Conservation (phyloP, 1,140 invertebrate species). For the Probaryconus sp. region DNA sequence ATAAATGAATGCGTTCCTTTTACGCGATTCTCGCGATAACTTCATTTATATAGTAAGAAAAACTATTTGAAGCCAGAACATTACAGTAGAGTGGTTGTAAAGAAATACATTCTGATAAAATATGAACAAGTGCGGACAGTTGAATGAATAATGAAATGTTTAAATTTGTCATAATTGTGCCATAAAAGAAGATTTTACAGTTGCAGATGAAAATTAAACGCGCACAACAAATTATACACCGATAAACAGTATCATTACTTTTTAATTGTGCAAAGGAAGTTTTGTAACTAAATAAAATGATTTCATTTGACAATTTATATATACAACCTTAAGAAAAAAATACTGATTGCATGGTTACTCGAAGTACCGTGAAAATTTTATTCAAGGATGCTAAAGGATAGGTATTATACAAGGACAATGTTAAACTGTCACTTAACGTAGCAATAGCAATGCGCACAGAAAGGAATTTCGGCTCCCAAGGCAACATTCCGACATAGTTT, state of each 20-base stretch:
- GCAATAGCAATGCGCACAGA: constrained; percentile 39
- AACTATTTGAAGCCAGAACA: constrained; percentile 25
- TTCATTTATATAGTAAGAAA: constrained; percentile 49
- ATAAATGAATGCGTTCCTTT: constrained; percentile 48
- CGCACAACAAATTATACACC: no score
- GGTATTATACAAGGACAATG: constrained; percentile 39
- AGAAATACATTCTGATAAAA: constrained; percentile 40
- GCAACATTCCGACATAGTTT: constrained; percentile 45
- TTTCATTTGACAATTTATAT: no score
- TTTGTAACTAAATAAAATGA: no score
- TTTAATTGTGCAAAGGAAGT: no score
- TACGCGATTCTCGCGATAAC: constrained; percentile 40
- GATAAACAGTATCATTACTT: no score
- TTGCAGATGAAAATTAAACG: no score
- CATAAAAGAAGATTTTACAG: no score
- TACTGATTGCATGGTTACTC: constrained; percentile 16
- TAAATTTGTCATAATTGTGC: no score
- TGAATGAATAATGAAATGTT: constrained; percentile 8
- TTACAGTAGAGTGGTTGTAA: constrained; percentile 47
- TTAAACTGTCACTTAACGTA: constrained; percentile 42
- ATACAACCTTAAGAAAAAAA: no score
- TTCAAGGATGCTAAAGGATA: constrained; percentile 43
- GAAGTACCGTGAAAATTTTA: constrained; percentile 22
- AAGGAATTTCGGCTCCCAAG: constrained; percentile 44
- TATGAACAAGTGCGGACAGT: constrained; percentile 15